Base-by-base conservation (phyloP, 1,140 invertebrate genomes). In the Pseudobourletiella spinata region DNA sequence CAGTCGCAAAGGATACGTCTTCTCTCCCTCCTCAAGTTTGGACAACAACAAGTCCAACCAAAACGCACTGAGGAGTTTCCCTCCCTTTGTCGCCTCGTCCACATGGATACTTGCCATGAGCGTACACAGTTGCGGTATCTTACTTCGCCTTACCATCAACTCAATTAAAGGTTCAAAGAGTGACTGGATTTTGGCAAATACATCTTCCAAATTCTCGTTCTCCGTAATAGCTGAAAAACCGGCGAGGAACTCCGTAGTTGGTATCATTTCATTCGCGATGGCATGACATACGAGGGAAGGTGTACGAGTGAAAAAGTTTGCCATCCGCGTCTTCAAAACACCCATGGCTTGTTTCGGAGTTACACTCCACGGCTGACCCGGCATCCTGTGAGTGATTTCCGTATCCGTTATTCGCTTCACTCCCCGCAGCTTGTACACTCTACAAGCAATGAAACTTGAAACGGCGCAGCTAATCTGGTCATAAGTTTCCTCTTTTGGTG, bases 351-450 rank as follows among this genome's bases (percentile, higher is more conserved):
- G 20, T 39, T 63, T 69, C 0, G 57, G 35, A 16, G 30, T 62
- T 8, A 52, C 55, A 30, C 29, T 11, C 15, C 3, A 6, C 24
- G n/a, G 24, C n/a, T 35, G 35, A 35, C 39, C 30, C 14, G 46
- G 42, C n/a, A 63, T 28, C 1, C 25, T 11, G 18, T 55, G 11
- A 8, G 60, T 29, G 0, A 69, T 65, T 1, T 61, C 61, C 4
- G 16, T 35, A 50, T 69, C 67, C 6, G n/a, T 61, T 2, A 69
- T 58, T n/a, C 6, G 6, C 2, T 50, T 30, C 8, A 25, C 29
- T 20, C 55, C 46, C n/a, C 67, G 57, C 3, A 66, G 14, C 35
- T 61, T 52, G 25, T 69, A 64, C 1, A 69, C 57, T 42, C 54
- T 35, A 18, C 50, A 51, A 32, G 67, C 67, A 30, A 66, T 44